Percentiles rank a stretch among this genome's conserved stretches.
phyloP scores from a whole-genome alignment of 1,140 invertebrate species.

The Hyphantria cunea region DNA sequence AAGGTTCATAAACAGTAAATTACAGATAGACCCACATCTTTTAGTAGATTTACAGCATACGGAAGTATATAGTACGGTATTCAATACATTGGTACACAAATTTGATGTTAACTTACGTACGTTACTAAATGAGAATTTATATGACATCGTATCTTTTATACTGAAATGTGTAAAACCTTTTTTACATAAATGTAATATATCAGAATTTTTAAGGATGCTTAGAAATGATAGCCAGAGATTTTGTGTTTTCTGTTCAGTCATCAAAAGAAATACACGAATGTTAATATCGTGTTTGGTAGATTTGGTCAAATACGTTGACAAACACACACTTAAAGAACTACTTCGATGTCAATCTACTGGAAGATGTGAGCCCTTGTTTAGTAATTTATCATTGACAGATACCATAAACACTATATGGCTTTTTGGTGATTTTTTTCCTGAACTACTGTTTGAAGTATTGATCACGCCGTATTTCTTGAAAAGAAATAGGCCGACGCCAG shows the following conservation, averaged over 20 bases:
- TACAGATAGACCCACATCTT: background rate
- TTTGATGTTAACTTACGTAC: background rate
- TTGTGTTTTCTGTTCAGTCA: background rate
- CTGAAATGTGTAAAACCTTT: background rate
- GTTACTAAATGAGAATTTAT: background rate
- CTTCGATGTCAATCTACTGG: background rate
- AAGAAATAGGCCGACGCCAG: background rate
- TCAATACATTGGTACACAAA: background rate
- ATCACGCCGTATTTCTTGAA: background rate
- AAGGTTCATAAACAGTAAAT: conserved; percentile 18
- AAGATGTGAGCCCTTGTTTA: background rate
- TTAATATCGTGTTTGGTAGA: background rate
- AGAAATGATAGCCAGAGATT: background rate
- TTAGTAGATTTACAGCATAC: background rate
- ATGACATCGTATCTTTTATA: background rate
- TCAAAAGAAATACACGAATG: background rate
- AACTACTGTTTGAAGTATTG: background rate
- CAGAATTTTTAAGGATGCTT: background rate
- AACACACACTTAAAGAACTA: background rate
- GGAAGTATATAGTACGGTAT: background rate
- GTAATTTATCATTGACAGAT: background rate
- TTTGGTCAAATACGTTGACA: background rate
- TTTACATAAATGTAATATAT: background rate
- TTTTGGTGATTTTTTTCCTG: background rate
- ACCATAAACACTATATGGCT: background rate